phyloP scores from a whole-genome alignment of 1,140 invertebrate genomes.

The Propsilocerus akamusi region DNA sequence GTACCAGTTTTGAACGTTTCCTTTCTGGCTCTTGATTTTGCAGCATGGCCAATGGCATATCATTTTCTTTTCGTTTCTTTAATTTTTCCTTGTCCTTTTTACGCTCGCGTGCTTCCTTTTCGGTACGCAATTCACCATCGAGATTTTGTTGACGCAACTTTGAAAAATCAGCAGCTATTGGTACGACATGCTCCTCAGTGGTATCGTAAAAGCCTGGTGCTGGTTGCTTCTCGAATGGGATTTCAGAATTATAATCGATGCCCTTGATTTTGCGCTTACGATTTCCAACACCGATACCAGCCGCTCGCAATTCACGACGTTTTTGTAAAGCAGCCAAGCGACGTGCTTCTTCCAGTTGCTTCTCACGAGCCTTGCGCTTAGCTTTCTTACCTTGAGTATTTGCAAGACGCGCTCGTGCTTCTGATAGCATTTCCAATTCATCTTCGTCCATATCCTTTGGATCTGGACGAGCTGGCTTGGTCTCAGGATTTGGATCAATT shows the following conservation, averaged over 20 bases:
- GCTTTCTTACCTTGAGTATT: slow-evolving; percentile 99
- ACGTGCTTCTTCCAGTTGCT: slow-evolving; percentile 94
- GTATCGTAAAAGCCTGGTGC: slow-evolving; percentile 89
- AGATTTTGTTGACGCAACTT: slow-evolving; percentile 79
- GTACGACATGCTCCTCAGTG: slow-evolving; percentile 71
- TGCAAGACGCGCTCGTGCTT: slow-evolving; percentile 91
- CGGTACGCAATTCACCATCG: slow-evolving; percentile 75
- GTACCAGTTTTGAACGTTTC: slow-evolving; percentile 88
- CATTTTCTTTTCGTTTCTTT: slow-evolving; percentile 91
- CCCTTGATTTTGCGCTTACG: slow-evolving; percentile 29
- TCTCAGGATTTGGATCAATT: slow-evolving; percentile 99
- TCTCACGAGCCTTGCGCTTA: slow-evolving; percentile 95
- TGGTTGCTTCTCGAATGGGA: slow-evolving; percentile 92
- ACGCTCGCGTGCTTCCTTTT: slow-evolving; percentile 76
- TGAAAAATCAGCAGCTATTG: slow-evolving; percentile 75
- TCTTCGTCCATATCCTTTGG: slow-evolving; percentile 99
- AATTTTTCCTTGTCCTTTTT: slow-evolving; percentile 84
- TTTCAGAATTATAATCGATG: slow-evolving; percentile 95
- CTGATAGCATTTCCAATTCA: slow-evolving; percentile 98
- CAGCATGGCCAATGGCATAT: slow-evolving; percentile 81
- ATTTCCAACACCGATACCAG: slow-evolving; percentile 59
- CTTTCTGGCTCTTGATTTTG: slow-evolving; percentile 76
- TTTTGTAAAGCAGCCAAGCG: slow-evolving; percentile 93
- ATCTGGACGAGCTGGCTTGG: slow-evolving; percentile 95
- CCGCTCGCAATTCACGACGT: slow-evolving; percentile 85